Percentiles rank a stretch among this genome's conserved stretches.
phyloP scores from a whole-genome alignment of 2,888 invertebrate species.

The Encarsia formosa region DNA sequence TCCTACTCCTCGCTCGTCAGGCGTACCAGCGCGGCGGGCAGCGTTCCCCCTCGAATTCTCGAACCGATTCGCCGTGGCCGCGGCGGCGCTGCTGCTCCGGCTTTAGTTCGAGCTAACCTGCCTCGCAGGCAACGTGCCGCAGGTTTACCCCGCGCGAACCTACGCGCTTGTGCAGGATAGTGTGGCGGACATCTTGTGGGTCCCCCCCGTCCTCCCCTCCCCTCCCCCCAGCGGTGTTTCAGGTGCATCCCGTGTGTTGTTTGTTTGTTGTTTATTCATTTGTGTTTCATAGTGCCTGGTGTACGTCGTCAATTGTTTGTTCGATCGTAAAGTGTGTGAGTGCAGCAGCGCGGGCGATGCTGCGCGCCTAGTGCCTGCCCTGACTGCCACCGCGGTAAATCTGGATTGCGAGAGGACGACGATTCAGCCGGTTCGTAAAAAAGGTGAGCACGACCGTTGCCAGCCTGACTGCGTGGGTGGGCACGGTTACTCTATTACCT shows the following conservation, averaged over 20 bases:
- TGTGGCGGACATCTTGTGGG: no score
- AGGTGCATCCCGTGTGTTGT: no score
- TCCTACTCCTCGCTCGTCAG: no score
- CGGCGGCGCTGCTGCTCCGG: neutral
- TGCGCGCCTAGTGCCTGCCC: neutral
- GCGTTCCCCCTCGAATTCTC: neutral
- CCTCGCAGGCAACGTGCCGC: neutral
- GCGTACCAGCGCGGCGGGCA: no score
- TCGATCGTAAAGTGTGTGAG: no score
- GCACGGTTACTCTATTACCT: neutral
- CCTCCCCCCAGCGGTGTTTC: neutral
- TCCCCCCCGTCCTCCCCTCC: no score
- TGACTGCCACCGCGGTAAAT: constrained; percentile 39
- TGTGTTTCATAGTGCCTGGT: no score
- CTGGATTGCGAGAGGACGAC: constrained; percentile 48
- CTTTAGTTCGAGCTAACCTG: neutral
- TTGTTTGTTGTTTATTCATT: no score
- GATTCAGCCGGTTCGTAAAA: constrained; percentile 49
- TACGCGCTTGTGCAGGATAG: no score
- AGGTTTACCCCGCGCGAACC: no score
- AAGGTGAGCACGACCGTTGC: constrained; percentile 36
- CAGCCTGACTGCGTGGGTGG: neutral
- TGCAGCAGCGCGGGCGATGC: neutral
- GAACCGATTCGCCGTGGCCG: neutral
- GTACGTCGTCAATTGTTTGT: no score